Base-by-base conservation (phyloP, 2,888 invertebrate species). In the Venusia cambrica region DNA sequence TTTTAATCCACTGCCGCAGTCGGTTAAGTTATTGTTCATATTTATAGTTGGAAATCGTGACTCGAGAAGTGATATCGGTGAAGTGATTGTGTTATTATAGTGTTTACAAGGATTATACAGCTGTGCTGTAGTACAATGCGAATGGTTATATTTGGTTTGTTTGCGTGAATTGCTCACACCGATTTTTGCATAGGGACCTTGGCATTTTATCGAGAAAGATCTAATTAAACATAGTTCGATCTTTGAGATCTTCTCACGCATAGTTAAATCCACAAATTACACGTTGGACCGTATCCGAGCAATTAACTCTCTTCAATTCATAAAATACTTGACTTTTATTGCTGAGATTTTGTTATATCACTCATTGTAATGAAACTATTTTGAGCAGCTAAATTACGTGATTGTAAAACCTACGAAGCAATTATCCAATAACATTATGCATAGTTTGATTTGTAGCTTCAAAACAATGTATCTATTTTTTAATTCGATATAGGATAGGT, bases 241-340 rank as follows among this genome's bases (percentile, higher is more conserved):
- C 57, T 63, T 57, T 42, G 48, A 50, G 48, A 54, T 69, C 56
- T 62, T 72, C 68, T 59, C 68, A 73, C 61, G 66, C 57, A 38
- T 22, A 45, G 17, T 28, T 33, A 42, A 54, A 53, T 55, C 52
- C 41, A 34, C 33, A 46, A 50, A 48, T 51, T 53, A 34, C 16
- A 38, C 18, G 20, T 51, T 54, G n/a, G n/a, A 35, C 51, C 59
- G 55, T 64, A 59, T 57, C 57, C n/a, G 45, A 48, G 46, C 38
- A 28, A 35, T 52, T 54, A 47, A 58, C 56, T 54, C 50, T 61
- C 44, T 50, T 34, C 28, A 35, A 38, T 43, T 43, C 32, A 20
- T 35, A 30, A 42, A 42, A 35, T 38, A 18, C 28, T 15, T 24
- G 16, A 16, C 20, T 32, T 34, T 31, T 43, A 25, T 39, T 27